A percentile compares a stretch with the other conserved stretches of the same genome.
Conservation (phyloP, 2,888 invertebrate species). For the Stenichneumon culpator region DNA sequence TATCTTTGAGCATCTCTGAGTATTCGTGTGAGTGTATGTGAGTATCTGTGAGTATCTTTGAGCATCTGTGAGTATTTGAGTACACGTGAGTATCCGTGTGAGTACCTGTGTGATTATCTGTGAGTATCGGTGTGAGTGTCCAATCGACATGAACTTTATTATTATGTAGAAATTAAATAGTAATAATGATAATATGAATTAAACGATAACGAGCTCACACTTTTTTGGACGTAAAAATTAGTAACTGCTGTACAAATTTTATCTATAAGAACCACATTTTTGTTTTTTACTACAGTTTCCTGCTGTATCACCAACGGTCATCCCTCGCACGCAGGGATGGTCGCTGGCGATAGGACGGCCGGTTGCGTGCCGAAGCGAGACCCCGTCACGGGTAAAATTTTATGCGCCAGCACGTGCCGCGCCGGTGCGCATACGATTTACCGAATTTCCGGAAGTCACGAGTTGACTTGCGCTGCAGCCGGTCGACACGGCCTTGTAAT, state of each 20-base stretch:
- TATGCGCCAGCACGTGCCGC: slow-evolving; percentile 80
- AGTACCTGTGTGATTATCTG: too few relatives aligned
- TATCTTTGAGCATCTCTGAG: too few relatives aligned
- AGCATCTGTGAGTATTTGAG: too few relatives aligned
- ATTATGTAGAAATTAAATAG: too few relatives aligned
- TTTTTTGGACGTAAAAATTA: background rate
- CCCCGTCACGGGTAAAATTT: slow-evolving; percentile 63
- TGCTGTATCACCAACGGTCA: slow-evolving; percentile 4
- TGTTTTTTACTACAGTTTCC: background rate
- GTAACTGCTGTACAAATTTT: background rate
- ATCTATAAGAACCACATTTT: background rate
- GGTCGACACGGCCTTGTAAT: slow-evolving; percentile 38
- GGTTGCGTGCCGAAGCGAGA: slow-evolving; percentile 57
- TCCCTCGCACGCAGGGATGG: slow-evolving; percentile 33
- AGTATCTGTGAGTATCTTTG: too few relatives aligned
- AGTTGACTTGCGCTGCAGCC: slow-evolving; percentile 65
- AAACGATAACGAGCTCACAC: background rate
- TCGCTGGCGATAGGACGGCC: slow-evolving; percentile 21
- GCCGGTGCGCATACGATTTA: slow-evolving; percentile 76
- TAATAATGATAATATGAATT: too few relatives aligned
- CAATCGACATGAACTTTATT: too few relatives aligned
- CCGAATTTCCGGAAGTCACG: slow-evolving; percentile 77
- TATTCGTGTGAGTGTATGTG: too few relatives aligned
- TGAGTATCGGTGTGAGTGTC: too few relatives aligned
- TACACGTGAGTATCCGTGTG: too few relatives aligned